Evolutionary conservation across 2,888 invertebrate species (phyloP), one percentile per base, ranked within the genome.

Genomic region (Melinaea menophilus): DNA sequence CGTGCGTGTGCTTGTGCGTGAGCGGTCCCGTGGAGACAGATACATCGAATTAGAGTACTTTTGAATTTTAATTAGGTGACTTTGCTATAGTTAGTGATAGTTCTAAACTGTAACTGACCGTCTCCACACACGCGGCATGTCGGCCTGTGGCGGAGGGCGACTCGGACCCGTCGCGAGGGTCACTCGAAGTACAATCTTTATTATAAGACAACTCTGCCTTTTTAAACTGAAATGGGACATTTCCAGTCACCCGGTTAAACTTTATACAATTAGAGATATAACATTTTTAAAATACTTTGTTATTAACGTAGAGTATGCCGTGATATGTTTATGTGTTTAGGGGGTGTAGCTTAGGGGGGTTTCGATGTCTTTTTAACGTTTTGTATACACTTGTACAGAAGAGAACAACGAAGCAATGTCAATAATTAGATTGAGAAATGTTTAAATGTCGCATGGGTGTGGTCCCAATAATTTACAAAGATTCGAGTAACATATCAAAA

Each of bases 41-140:
- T 86, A 89, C 88, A 89, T 88, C 89, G 89, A 89, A 89, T 88
- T 88, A 88, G 86, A 79, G 78, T 71, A 78, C 78, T 81, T 74
- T 82, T 79, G 75, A 82, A 78, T 74, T 74, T 78, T 83, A 81
- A 59, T 56, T 57, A 61, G 61, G 58, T 54, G 62, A 56, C 22
- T 48, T 61, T 68, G 61, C 61, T 62, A 56, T 58, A 61, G 46
- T 63, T 63, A 68, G 58, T 34, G 35, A 55, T 64, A 68, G 68
- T 59, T 62, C 57, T 63, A 66, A 22, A 22, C 22, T 22, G 22
- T 22, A 22, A 22, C 22, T 22, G 22, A 22, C 22, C 22, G 22
- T 22, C 22, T 22, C 22, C 22, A 22, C 22, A 22, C 22, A 22
- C 22, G 22, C 22, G 22, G 22, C 22, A 22, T 22, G 22, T 22